A percentile compares a stretch with the other conserved stretches of the same genome.
Conservation (phyloP, 2,797 vertebrate genomes). For the Brachyalestes nurse region DNA sequence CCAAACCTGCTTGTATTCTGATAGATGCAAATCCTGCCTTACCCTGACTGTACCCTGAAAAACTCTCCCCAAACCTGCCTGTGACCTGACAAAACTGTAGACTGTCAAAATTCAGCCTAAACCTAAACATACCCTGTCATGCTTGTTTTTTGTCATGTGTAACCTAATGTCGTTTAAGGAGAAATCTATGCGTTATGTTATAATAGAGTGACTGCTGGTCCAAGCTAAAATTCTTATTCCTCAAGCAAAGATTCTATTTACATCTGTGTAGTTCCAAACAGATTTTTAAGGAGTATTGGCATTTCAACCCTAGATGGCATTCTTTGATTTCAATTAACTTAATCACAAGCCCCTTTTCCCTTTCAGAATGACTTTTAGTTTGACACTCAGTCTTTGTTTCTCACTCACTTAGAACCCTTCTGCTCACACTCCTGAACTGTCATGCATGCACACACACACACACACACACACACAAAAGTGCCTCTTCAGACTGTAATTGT, state of each 20-base stretch:
- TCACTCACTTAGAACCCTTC: not conserved
- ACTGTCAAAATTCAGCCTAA: not conserved
- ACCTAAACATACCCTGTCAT: not conserved
- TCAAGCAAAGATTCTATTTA: not conserved
- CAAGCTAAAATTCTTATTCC: too few relatives aligned
- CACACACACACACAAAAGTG: conserved; percentile 10
- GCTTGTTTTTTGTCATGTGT: too few relatives aligned
- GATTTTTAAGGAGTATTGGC: not conserved
- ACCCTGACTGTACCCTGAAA: not conserved
- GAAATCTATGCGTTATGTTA: too few relatives aligned
- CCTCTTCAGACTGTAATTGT: conserved; percentile 24
- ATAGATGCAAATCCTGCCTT: too few relatives aligned
- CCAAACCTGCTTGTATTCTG: too few relatives aligned
- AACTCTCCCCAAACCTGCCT: too few relatives aligned
- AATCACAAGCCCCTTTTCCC: not conserved
- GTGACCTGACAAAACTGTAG: not conserved
- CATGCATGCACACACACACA: not conserved
- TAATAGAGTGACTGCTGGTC: too few relatives aligned
- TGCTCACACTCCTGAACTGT: not conserved
- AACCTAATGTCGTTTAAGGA: too few relatives aligned
- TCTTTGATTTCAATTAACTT: not conserved
- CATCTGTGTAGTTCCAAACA: not conserved
- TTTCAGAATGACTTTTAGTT: not conserved
- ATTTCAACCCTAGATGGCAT: not conserved
- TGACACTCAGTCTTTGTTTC: not conserved